Percentiles rank a stretch among this genome's conserved stretches.
Conservation (phyloP, 2,797 vertebrate species). For the Anguilla pacifica region DNA sequence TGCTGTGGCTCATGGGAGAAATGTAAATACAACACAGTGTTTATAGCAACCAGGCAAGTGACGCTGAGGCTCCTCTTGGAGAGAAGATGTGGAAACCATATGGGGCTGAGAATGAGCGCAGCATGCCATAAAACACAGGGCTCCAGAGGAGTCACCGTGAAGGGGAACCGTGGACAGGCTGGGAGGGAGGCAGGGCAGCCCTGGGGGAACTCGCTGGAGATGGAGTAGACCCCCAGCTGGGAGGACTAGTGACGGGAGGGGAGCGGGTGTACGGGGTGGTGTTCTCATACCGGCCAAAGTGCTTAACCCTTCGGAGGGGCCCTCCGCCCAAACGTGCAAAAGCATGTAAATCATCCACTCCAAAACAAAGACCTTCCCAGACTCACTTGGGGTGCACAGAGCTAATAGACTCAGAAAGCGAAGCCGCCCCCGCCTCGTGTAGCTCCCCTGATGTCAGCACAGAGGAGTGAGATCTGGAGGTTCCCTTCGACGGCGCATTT, state of each 20-base stretch:
- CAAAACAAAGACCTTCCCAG: slow-evolving; percentile 9
- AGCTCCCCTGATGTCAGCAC: slow-evolving; percentile 15
- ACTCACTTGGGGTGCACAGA: neutral
- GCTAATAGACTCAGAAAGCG: slow-evolving; percentile 26
- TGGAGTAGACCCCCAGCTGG: neutral
- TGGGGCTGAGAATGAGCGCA: slow-evolving; percentile 31
- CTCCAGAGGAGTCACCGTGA: neutral
- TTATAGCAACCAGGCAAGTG: slow-evolving; percentile 44
- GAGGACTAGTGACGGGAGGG: neutral
- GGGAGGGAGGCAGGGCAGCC: slow-evolving; percentile 13
- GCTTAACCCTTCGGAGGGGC: neutral
- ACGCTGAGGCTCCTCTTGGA: slow-evolving; percentile 18
- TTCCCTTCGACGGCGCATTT: neutral
- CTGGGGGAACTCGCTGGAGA: neutral
- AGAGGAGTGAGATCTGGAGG: slow-evolving; percentile 16
- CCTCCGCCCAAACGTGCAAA: neutral
- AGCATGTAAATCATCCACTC: slow-evolving; percentile 18
- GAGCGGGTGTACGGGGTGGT: neutral
- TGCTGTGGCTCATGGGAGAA: slow-evolving; percentile 38
- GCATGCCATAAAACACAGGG: slow-evolving; percentile 33
- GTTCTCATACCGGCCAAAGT: neutral
- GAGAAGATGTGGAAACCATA: slow-evolving; percentile 41
- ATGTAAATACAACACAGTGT: slow-evolving; percentile 38
- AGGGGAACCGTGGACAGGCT: slow-evolving; percentile 2
- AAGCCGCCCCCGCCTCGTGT: neutral